phyloP scores from a whole-genome alignment of 2,888 invertebrate genomes.

The Drosophila conformis region DNA sequence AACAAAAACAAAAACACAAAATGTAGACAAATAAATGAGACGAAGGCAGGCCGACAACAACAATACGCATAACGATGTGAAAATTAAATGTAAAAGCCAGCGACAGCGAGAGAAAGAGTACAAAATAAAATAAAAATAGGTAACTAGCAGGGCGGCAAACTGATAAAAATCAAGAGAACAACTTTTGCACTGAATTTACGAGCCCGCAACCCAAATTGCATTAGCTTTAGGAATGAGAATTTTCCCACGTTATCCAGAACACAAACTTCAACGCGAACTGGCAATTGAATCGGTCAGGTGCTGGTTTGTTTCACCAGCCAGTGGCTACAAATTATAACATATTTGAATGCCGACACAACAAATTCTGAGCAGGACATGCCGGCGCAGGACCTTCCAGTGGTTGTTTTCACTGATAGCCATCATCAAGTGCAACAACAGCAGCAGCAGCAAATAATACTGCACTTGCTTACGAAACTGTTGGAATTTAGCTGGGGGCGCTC shows the following conservation, averaged over 20 bases:
- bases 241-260: conserved; percentile 68
- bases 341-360: conserved; percentile 38
- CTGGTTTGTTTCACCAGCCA: conserved; percentile 11
- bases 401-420: conserved; percentile 51
- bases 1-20: conserved; percentile 31
- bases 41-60: conserved; percentile 43
- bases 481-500: conserved; percentile 49
- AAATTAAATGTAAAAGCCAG: conserved; percentile 68
- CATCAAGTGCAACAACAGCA: conserved; percentile 24
- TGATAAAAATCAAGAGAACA: conserved; percentile 67
- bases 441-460: conserved; percentile 38
- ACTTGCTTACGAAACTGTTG: conserved; percentile 55
- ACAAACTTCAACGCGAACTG: background rate
- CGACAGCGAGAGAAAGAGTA: conserved; percentile 43
- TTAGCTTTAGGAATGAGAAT: conserved; percentile 71
- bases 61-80: conserved; percentile 75
- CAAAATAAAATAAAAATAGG: conserved; percentile 49
- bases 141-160: conserved; percentile 59
- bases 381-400: conserved; percentile 50
- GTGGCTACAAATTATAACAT: conserved; percentile 48
- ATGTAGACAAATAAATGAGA: conserved; percentile 76
- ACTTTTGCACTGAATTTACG: conserved; percentile 81
- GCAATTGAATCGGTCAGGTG: conserved; percentile 42
- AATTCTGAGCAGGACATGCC: conserved; percentile 47
- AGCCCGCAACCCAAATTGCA: conserved; percentile 75